Conservation (phyloP, 2,113 vertebrate species). For the Archocentrus centrarchus region DNA sequence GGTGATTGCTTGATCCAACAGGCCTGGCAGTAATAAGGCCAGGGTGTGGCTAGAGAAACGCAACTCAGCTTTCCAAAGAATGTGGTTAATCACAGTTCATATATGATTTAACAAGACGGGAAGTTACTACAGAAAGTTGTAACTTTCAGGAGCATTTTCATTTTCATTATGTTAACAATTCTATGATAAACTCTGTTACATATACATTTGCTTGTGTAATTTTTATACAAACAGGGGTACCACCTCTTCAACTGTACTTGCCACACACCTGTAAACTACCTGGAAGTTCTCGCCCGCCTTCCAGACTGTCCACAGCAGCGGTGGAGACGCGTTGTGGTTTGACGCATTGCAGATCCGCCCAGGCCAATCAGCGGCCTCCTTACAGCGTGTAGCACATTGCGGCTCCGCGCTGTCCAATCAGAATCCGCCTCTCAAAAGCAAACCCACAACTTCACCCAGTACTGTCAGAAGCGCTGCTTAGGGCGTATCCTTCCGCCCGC, state of each 20-base stretch:
- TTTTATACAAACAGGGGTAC: not conserved
- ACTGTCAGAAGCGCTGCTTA: conserved; percentile 40
- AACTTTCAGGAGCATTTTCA: not conserved
- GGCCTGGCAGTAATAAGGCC: too few species aligned
- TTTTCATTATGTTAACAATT: not conserved
- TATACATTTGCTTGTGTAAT: not conserved
- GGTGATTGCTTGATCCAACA: too few species aligned
- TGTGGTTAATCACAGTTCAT: too few species aligned
- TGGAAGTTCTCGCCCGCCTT: not conserved
- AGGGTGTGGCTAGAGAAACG: too few species aligned
- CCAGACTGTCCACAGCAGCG: not conserved
- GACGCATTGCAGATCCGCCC: conserved; percentile 95
- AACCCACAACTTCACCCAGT: conserved; percentile 51
- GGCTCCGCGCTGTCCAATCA: conserved; percentile 85
- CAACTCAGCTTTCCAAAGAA: too few species aligned
- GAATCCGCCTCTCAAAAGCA: conserved; percentile 65
- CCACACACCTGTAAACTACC: conserved; percentile 38
- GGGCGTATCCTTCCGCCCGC: conserved; percentile 84
- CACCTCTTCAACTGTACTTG: not conserved
- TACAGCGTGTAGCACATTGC: conserved; percentile 86
- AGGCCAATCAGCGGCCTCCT: conserved; percentile 82
- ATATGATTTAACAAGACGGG: too few species aligned
- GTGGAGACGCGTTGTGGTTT: conserved; percentile 77
- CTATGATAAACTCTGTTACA: not conserved
- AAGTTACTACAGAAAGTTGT: not conserved